A percentile compares a stretch with the other conserved stretches of the same genome.
phyloP scores from a whole-genome alignment of 1,140 invertebrate genomes.

The Aphaenogaster floridana region DNA sequence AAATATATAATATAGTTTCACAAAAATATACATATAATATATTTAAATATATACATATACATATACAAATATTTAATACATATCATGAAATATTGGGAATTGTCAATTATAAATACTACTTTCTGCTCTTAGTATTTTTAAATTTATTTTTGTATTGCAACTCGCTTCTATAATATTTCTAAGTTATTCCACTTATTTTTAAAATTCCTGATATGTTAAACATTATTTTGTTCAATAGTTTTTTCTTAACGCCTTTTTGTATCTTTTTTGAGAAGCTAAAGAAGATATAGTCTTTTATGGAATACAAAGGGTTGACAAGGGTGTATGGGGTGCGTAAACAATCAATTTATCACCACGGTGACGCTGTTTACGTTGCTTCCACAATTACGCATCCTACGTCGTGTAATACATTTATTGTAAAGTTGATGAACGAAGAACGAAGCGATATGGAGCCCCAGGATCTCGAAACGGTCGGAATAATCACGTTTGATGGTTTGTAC shows the following conservation, averaged over 20 bases:
- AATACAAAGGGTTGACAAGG: neutral
- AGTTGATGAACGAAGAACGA: slow-evolving; percentile 18
- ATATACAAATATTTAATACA: neutral
- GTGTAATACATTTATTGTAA: neutral
- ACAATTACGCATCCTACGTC: neutral
- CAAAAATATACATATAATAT: neutral
- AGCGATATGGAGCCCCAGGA: slow-evolving; percentile 86
- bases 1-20: neutral
- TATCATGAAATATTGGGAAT: neutral
- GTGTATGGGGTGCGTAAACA: neutral
- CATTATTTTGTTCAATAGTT: neutral
- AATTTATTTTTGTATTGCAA: neutral
- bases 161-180: neutral
- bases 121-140: neutral
- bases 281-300: no score
- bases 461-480: slow-evolving; percentile 89
- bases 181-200: neutral
- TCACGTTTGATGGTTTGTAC: slow-evolving; percentile 91
- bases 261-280: neutral
- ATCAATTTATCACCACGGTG: slow-evolving; percentile 40
- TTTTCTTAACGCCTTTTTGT: neutral
- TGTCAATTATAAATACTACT: neutral
- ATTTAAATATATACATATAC: neutral
- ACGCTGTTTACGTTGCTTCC: slow-evolving; percentile 24
- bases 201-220: neutral